These are phyloP conservation scores for Clanis bilineata DNA, from an alignment of 2,888 invertebrate species.

Conservation along the genomic window DNA sequence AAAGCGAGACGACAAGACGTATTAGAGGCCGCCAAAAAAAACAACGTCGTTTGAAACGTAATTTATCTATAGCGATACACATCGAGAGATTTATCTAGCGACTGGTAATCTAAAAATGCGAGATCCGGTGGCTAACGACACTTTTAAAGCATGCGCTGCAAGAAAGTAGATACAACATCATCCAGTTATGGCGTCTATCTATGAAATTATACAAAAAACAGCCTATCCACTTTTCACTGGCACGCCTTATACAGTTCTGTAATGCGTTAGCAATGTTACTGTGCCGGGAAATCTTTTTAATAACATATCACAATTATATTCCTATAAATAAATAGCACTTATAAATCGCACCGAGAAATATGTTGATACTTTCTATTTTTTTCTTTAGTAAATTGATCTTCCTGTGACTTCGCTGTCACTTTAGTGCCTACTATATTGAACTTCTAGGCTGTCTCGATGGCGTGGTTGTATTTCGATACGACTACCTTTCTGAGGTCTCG, in stretches of 20 bases:
- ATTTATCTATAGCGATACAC: conserved; percentile 8
- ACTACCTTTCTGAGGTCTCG: too few species aligned
- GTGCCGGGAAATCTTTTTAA: conserved; percentile 56
- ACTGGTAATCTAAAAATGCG: conserved; percentile 19
- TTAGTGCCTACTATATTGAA: too few species aligned
- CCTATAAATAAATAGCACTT: conserved; percentile 15
- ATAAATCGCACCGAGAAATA: not conserved
- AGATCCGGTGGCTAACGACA: conserved; percentile 24
- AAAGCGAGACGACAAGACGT: not conserved
- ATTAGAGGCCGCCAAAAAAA: not conserved
- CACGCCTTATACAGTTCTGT: conserved; percentile 61
- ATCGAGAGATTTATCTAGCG: conserved; percentile 13
- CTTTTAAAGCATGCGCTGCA: conserved; percentile 35
- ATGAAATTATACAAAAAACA: conserved; percentile 72
- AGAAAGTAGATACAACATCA: conserved; percentile 60
- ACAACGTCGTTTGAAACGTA: not conserved
- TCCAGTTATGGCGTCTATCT: conserved; percentile 65
- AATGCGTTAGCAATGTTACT: conserved; percentile 57
- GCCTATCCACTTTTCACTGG: conserved; percentile 63
- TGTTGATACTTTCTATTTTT: not conserved
- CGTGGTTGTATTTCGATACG: too few species aligned
- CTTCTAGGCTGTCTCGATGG: too few species aligned
- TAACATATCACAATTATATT: conserved; percentile 14
- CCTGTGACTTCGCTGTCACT: not conserved
- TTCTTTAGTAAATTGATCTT: not conserved